phyloP scores from a whole-genome alignment of 1,140 invertebrate genomes.

The Mesaphorura yosii region DNA sequence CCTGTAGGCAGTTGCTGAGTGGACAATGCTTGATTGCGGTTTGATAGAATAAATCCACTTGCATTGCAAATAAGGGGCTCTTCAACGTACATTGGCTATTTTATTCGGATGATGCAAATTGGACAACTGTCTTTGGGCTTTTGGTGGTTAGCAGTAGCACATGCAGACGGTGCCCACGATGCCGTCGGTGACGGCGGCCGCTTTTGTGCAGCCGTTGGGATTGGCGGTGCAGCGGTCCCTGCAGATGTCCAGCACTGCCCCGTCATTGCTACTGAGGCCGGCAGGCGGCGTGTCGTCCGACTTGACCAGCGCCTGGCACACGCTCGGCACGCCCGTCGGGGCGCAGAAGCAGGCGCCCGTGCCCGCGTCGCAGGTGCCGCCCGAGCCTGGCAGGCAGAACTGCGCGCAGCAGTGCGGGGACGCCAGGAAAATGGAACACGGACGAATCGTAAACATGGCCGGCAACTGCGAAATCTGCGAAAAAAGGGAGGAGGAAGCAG shows the following conservation, averaged over 20 bases:
- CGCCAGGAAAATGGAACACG: background rate
- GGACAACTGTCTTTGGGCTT: too few relatives aligned
- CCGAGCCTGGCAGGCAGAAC: background rate
- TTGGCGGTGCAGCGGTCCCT: background rate
- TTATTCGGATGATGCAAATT: too few relatives aligned
- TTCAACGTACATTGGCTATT: too few relatives aligned
- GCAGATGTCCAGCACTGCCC: background rate
- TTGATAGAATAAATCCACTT: too few relatives aligned
- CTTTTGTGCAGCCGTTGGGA: constrained; percentile 1
- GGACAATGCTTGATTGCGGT: too few relatives aligned
- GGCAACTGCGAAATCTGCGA: background rate
- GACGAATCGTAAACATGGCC: background rate
- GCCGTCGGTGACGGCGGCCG: constrained; percentile 4
- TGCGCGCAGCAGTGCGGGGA: background rate
- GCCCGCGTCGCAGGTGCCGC: background rate
- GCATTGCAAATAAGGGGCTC: too few relatives aligned
- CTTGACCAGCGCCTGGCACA: background rate
- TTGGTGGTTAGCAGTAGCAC: too few relatives aligned
- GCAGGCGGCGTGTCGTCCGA: background rate
- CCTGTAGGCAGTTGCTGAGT: too few relatives aligned
- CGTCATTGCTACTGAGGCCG: background rate
- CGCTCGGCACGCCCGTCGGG: background rate
- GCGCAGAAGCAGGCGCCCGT: constrained; percentile 2
- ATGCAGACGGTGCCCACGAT: constrained; percentile 9
- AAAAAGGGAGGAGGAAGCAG: background rate